These are phyloP conservation scores for Sebastes taczanowskii DNA, from an alignment of 2,797 vertebrate species.

Conservation along the genomic window DNA sequence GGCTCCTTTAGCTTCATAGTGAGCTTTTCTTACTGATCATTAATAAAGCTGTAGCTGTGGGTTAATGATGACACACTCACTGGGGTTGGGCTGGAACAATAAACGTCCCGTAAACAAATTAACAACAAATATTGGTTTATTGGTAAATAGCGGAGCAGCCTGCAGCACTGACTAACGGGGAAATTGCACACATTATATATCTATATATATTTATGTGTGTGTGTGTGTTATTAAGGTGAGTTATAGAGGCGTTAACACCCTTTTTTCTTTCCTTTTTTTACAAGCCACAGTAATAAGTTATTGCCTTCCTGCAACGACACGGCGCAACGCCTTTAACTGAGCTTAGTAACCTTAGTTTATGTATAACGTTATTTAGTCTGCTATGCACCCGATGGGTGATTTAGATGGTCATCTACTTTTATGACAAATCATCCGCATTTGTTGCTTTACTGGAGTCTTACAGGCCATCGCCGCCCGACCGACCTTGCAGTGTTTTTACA, in stretches of 20 bases:
- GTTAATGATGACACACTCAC: conserved; percentile 57
- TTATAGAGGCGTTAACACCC: conserved; percentile 59
- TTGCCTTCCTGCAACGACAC: conserved; percentile 40
- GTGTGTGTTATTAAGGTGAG: not conserved
- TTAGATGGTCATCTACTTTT: not conserved
- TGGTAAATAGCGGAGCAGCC: not conserved
- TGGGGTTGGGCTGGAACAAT: conserved; percentile 65
- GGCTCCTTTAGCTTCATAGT: rapidly evolving
- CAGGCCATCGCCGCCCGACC: conserved; percentile 75
- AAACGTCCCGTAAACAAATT: conserved; percentile 64
- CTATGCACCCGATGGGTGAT: not conserved
- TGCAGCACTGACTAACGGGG: not conserved
- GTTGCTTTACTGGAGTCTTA: conserved; percentile 28
- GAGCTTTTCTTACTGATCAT: too few relatives aligned
- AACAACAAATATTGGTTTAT: conserved; percentile 21
- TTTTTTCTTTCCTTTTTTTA: conserved; percentile 18
- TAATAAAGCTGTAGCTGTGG: conserved; percentile 35
- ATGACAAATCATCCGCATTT: conserved; percentile 11
- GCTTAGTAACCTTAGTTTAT: not conserved
- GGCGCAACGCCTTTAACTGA: conserved; percentile 33
- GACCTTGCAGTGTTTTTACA: conserved; percentile 71
- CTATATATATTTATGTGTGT: rapidly evolving
- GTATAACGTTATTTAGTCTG: not conserved
- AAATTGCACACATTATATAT: not conserved
- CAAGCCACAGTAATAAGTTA: conserved; percentile 52